Conservation (phyloP, 2,113 vertebrate species). For the Isurus oxyrinchus region DNA sequence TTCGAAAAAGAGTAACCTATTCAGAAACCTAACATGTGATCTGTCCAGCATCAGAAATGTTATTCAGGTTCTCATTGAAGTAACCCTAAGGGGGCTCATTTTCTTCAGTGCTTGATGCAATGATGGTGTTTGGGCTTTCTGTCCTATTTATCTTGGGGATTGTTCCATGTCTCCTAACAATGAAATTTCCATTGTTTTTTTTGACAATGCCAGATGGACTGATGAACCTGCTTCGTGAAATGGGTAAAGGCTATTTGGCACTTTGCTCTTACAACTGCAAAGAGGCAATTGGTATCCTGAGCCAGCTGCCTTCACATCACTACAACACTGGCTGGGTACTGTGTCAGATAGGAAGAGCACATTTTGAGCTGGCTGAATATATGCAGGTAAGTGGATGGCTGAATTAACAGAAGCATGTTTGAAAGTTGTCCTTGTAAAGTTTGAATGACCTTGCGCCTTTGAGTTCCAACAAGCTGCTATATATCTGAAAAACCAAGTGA, state of each 20-base stretch:
- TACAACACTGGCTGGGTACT: slow-evolving; percentile 98
- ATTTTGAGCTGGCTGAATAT: slow-evolving; percentile 95
- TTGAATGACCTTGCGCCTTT: background rate
- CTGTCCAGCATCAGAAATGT: background rate
- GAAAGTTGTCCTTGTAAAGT: background rate
- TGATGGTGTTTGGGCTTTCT: too few relatives aligned
- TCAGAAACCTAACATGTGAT: background rate
- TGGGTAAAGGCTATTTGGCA: slow-evolving; percentile 91
- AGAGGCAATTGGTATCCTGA: slow-evolving; percentile 87
- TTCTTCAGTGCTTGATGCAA: background rate
- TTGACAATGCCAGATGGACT: slow-evolving; percentile 74
- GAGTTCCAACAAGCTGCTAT: too few relatives aligned
- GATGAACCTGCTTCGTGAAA: slow-evolving; percentile 88
- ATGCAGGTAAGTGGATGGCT: slow-evolving; percentile 72
- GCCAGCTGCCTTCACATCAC: slow-evolving; percentile 89
- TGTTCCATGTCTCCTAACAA: background rate
- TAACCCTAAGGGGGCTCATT: background rate
- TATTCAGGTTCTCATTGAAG: background rate
- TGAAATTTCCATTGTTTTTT: slow-evolving; percentile 39
- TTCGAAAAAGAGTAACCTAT: background rate
- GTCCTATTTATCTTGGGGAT: background rate
- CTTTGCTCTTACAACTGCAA: slow-evolving; percentile 93
- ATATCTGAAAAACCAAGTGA: background rate
- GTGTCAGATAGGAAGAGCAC: slow-evolving; percentile 87
- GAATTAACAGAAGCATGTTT: background rate